Evolutionary conservation across 1,140 invertebrate species (phyloP), one percentile per base, ranked within the genome.

Genomic region (Rhyacophila brunnea): DNA sequence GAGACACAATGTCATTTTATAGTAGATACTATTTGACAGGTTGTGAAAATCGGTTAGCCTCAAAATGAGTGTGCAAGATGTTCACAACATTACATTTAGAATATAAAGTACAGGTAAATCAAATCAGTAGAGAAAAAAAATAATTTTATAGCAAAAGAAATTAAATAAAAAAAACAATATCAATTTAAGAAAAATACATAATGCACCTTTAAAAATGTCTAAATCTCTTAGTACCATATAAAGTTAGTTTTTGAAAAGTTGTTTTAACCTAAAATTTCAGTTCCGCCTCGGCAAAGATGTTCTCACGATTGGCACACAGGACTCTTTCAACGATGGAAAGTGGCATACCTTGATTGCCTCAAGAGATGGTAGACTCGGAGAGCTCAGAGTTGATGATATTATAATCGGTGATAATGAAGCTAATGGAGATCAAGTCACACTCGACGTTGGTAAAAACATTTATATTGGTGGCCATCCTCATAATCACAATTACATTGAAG

Each of bases 391-490:
- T 0, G 89, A 91, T 62, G 79, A 79, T n/a, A 72, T 80, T 0
- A 62, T 74, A 0, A 69, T 82, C 15, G 54, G 67, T 62, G 59
- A 73, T 57, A 66, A 71, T 38, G 65, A 80, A 70, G 58, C 73
- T 55, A 13, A 64, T 14, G 56, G 78, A 73, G 58, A 70, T 44
- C 62, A 66, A 55, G 65, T 67, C 67, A 70, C 75, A 66, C 61
- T 93, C 69, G 68, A 79, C 7, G 71, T 82, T 38, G 71, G 80
- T 47, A 81, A 91, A 68, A 72, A 86, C 11, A 87, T 98, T 67
- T 96, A 89, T 73, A 89, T 99, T 63, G 96, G 96, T 59, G 96
- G 95, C 1, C 90, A 88, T 73, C 87, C 88, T 0, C 78, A 80
- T 1, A 80, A 82, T n/a, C 88, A 87, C 65, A 75, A 80, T 17